Conservation (phyloP, 2,113 vertebrate species). For the Thunnus maccoyii region DNA sequence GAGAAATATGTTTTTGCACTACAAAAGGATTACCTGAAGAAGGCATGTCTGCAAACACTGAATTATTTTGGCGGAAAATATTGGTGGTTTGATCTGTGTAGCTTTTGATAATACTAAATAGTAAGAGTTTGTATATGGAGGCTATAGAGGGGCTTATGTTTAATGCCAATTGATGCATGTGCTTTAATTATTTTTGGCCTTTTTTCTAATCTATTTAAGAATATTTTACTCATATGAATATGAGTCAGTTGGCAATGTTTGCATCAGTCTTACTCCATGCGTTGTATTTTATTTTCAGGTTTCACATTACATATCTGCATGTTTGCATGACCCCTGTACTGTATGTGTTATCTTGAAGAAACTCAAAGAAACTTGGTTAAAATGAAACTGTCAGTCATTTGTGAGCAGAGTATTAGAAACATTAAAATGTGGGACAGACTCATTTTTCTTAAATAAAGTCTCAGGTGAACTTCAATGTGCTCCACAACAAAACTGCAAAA, state of each 20-base stretch:
- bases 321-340: not conserved
- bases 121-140: not conserved
- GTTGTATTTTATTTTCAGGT: not conserved
- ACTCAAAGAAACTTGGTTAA: not conserved
- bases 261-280: not conserved
- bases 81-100: conserved; percentile 20
- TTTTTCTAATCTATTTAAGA: too few relatives aligned
- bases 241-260: not conserved
- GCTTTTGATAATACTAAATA: conserved; percentile 19
- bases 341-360: not conserved
- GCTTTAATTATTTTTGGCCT: not conserved
- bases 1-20: conserved; percentile 34
- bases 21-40: conserved; percentile 47
- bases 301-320: conserved; percentile 1
- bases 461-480: conserved; percentile 57
- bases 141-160: not conserved
- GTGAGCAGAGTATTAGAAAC: not conserved
- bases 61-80: conserved; percentile 39
- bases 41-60: conserved; percentile 25
- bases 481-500: conserved; percentile 77
- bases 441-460: conserved; percentile 43
- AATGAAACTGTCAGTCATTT: conserved; percentile 6
- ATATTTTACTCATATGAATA: too few relatives aligned
- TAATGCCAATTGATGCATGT: not conserved
- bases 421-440: conserved; percentile 8